Evolutionary conservation across 2,113 vertebrate species (phyloP).

Genomic region (Ellobius talpinus): DNA sequence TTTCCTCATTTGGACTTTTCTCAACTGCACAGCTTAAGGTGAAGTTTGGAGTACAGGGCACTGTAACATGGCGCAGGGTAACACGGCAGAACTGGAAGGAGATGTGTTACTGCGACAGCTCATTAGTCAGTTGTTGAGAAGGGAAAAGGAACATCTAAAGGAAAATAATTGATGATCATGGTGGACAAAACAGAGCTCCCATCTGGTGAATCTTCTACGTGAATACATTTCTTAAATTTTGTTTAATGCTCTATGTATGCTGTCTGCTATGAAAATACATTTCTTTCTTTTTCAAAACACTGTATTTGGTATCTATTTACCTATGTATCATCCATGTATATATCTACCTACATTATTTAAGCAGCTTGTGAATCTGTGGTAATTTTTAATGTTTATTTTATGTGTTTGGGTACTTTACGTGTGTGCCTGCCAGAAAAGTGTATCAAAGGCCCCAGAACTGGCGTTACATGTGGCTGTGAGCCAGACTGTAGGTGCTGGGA

Average conservation of each 20-base stretch:
- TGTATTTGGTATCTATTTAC: neutral
- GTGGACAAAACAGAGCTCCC: neutral
- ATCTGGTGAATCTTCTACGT: neutral
- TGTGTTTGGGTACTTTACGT: neutral
- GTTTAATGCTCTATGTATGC: neutral
- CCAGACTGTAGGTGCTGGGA: neutral
- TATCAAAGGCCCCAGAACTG: neutral
- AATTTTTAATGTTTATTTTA: neutral
- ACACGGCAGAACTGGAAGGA: neutral
- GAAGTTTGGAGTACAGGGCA: neutral
- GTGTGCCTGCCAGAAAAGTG: neutral
- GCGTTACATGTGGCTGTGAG: neutral
- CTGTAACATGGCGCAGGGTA: neutral
- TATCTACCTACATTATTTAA: neutral
- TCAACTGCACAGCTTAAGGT: neutral
- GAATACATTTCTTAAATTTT: slow-evolving; percentile 16
- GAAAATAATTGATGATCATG: neutral
- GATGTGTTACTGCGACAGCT: neutral
- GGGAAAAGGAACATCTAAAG: neutral
- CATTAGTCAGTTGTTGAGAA: neutral
- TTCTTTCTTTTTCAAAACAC: slow-evolving; percentile 2
- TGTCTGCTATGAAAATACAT: neutral
- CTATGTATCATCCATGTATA: neutral
- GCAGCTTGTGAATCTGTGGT: neutral
- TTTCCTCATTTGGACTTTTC: neutral